phyloP scores from a whole-genome alignment of 2,113 vertebrate species.

The Fulica atra region DNA sequence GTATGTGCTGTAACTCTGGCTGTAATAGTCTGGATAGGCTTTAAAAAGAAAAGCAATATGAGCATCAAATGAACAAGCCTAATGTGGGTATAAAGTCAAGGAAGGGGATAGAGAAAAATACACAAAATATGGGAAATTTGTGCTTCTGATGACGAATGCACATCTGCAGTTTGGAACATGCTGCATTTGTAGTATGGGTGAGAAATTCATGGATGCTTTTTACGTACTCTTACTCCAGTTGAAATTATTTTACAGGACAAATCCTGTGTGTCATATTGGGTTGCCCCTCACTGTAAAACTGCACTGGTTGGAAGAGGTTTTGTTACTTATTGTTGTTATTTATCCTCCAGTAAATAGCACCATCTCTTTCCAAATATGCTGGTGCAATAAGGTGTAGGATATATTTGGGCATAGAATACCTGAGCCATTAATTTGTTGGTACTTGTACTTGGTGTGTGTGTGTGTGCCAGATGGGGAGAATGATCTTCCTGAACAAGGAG shows the following conservation, averaged over 20 bases:
- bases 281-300: not conserved
- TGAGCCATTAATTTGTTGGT: not conserved
- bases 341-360: not conserved
- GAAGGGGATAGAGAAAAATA: not conserved
- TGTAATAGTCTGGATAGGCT: not conserved
- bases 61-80: not conserved
- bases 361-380: not conserved
- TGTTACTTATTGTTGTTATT: not conserved
- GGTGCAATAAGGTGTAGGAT: not conserved
- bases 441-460: not conserved
- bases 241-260: not conserved
- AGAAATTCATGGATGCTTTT: not conserved
- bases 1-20: not conserved
- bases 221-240: not conserved
- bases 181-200: not conserved
- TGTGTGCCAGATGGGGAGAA: not conserved
- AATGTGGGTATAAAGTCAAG: not conserved
- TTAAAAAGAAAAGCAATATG: not conserved
- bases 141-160: not conserved
- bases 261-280: fast-evolving
- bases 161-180: not conserved
- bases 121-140: not conserved
- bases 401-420: not conserved
- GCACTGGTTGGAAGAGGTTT: not conserved
- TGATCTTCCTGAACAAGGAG: not conserved